A percentile compares a stretch with the other conserved stretches of the same genome.
Conservation (phyloP, 37 sponge, comb jelly and placozoan species). For the Tethya wilhelma region DNA sequence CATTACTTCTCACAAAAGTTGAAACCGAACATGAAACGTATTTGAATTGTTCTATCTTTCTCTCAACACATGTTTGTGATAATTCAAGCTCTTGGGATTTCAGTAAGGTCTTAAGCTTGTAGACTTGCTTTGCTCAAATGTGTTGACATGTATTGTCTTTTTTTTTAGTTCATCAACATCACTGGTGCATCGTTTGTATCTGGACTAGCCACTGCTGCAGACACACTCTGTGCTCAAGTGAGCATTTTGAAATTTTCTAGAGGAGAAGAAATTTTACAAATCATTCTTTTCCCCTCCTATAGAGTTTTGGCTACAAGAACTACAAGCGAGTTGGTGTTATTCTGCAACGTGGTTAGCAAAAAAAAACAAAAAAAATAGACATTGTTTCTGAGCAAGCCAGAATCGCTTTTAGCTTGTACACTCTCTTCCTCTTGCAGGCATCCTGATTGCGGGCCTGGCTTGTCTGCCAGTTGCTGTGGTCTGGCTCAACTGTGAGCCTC, state of each 20-base stretch:
- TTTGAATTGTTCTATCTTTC: no score
- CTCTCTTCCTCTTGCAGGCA: constrained; percentile 22
- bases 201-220: constrained; percentile 60
- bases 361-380: no score
- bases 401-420: neutral
- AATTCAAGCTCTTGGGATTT: no score
- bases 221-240: constrained; percentile 75
- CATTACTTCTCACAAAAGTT: no score
- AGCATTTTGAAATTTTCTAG: neutral
- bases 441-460: constrained; percentile 31
- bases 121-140: no score
- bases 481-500: constrained; percentile 69
- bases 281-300: neutral
- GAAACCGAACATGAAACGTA: no score
- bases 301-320: constrained; percentile 71
- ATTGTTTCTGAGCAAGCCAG: no score
- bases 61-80: no score
- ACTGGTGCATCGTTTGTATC: constrained; percentile 40
- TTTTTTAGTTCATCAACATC: constrained; percentile 51
- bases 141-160: no score
- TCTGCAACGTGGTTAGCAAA: constrained; percentile 55
- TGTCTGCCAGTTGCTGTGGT: constrained; percentile 27
- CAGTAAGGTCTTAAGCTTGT: no score
- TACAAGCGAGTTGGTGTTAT: constrained; percentile 68
- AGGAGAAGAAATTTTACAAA: no score